phyloP scores from a whole-genome alignment of 2,113 vertebrate species.

The Python bivittatus region DNA sequence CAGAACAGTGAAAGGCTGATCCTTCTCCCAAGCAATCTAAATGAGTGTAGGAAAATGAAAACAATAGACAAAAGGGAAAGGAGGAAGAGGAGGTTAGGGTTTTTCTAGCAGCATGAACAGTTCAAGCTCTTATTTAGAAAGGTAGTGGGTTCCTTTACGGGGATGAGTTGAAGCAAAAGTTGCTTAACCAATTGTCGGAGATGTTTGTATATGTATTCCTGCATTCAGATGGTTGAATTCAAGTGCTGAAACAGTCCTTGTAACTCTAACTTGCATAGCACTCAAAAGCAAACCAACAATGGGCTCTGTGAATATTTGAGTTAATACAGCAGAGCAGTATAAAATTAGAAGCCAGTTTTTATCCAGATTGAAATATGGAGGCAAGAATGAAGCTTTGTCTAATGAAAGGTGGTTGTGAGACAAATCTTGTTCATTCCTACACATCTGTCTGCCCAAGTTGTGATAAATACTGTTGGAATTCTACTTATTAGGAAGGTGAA shows the following conservation, averaged over 20 bases:
- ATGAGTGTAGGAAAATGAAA: not conserved
- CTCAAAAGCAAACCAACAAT: not conserved
- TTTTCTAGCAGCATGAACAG: no score
- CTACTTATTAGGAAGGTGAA: not conserved
- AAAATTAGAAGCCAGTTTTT: not conserved
- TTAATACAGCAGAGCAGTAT: not conserved
- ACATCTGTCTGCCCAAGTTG: not conserved
- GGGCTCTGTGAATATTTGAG: constrained; percentile 12
- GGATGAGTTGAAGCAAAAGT: not conserved
- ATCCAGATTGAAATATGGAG: not conserved
- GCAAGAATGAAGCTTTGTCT: not conserved
- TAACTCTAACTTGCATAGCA: not conserved
- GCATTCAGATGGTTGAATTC: not conserved
- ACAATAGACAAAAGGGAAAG: not conserved
- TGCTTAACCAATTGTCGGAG: not conserved
- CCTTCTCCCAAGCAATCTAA: not conserved
- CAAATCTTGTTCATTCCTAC: not conserved
- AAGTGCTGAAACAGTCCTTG: not conserved
- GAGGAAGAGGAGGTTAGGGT: not conserved
- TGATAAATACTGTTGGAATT: not conserved
- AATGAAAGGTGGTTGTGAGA: not conserved
- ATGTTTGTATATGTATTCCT: not conserved
- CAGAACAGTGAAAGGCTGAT: not conserved
- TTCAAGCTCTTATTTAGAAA: not conserved
- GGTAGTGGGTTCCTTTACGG: not conserved